Base-by-base conservation (phyloP, 2,113 vertebrate species). In the Phycodurus eques region DNA sequence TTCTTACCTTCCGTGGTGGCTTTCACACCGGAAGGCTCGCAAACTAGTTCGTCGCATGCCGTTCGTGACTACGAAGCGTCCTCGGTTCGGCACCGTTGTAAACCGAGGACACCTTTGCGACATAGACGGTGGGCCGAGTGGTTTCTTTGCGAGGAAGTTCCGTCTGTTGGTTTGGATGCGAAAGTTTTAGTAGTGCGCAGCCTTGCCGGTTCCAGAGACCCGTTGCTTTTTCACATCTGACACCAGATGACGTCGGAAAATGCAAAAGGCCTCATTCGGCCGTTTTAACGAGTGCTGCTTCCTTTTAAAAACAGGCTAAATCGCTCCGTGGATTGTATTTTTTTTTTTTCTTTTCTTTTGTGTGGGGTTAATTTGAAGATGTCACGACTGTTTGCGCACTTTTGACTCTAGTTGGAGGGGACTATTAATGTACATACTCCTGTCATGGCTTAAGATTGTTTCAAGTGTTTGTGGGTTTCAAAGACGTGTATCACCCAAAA, bases 381-480 rank as follows among this genome's bases (percentile, higher is more conserved):
- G 59, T 61, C 31, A 8, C 15, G 14, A 61, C 8, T 15, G 13
- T 27, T 47, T 46, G 42, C 7, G n/a, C 43, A 66, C 63, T 66
- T 66, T 66, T 47, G 13, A 31, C 61, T 63, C 8, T 33, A 10
- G 42, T 63, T 44, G 62, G 20, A 6, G 35, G 42, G n/a, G 20
- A 14, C 43, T 8, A 66, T 27, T 31, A 4, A 47, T 47, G 64
- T 66, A 44, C 42, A 13, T 65, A 9, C 39, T n/a, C 63, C 63
- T 31, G 22, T 65, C 42, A 20, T 63, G 61, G 44, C 44, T 31
- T 68, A 17, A 31, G 7, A 67, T 27, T 20, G 22, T 67, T 8
- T 47, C n/a, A 75, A 81, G 85, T 88, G 85, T 90, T 88, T 86
- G 87, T 85, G 78, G 75, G 15, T 83, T 88, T 79, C 81, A 85